Evolutionary conservation across 2,797 vertebrate genomes (phyloP).

Genomic region (Etheostoma perlongum): DNA sequence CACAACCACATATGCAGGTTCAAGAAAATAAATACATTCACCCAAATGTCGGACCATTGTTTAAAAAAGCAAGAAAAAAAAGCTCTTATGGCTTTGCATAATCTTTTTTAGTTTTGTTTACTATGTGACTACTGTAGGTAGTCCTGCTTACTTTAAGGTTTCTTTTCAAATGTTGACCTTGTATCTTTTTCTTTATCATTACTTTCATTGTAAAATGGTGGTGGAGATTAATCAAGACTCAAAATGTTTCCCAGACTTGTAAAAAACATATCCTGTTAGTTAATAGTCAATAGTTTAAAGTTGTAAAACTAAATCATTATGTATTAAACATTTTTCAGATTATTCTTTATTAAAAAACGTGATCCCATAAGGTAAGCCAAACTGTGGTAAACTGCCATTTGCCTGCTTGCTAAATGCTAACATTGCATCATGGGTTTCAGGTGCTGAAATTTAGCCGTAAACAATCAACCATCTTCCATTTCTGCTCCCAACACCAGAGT

Average conservation of each 20-base stretch:
- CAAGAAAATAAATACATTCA: neutral
- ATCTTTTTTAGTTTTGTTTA: neutral
- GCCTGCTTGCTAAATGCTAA: conserved; percentile 57
- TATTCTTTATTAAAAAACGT: conserved; percentile 80
- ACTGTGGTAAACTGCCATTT: conserved; percentile 25
- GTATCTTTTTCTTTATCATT: conserved; percentile 42
- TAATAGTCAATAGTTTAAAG: neutral
- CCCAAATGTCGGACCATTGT: neutral
- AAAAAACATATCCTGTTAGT: neutral
- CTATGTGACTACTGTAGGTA: too few relatives aligned
- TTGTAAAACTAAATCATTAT: conserved; percentile 36
- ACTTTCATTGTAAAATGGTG: conserved; percentile 74
- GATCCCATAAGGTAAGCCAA: conserved; percentile 79
- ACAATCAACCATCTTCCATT: conserved; percentile 26
- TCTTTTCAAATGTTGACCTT: neutral
- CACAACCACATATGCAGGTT: too few relatives aligned
- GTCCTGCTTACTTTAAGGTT: neutral
- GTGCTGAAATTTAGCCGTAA: conserved; percentile 14
- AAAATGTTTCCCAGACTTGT: conserved; percentile 52
- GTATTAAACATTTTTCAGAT: conserved; percentile 75
- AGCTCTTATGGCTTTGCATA: conserved; percentile 1
- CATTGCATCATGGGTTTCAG: conserved; percentile 31
- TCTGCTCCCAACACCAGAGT: neutral
- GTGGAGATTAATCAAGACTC: conserved; percentile 59
- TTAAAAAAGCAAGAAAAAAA: neutral